phyloP scores from a whole-genome alignment of 2,888 invertebrate species.

The Subacronicta megacephala region DNA sequence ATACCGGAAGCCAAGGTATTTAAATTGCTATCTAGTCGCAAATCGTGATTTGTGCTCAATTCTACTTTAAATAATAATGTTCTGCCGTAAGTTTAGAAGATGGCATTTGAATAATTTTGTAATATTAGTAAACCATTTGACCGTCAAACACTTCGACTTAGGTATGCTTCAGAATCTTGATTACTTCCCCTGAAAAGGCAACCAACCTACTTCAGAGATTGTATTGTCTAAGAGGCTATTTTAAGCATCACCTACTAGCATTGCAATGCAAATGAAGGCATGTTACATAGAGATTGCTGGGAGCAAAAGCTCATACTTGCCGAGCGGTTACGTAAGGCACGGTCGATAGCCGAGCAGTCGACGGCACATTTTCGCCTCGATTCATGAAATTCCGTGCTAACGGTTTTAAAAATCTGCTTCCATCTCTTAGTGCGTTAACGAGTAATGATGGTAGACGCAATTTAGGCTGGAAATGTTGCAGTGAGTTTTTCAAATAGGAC shows the following conservation, averaged over 20 bases:
- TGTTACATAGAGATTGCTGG: conserved; percentile 14
- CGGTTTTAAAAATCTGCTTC: conserved; percentile 43
- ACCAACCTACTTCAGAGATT: not conserved
- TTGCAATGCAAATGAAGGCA: conserved; percentile 53
- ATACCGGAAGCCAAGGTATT: no score
- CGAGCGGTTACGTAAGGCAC: conserved; percentile 55
- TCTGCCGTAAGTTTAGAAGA: no score
- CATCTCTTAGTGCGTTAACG: conserved; percentile 20
- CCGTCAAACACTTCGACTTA: no score
- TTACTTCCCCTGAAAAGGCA: not conserved
- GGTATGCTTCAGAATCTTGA: no score
- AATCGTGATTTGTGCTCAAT: no score
- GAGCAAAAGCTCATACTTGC: conserved; percentile 49
- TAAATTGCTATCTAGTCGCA: no score
- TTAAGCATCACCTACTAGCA: conserved; percentile 20
- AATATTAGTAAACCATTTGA: no score
- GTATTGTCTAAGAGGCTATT: conserved; percentile 12
- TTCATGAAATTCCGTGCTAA: conserved; percentile 45
- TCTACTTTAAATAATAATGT: no score
- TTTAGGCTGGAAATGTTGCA: conserved; percentile 19
- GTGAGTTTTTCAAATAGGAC: not conserved
- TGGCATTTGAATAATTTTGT: no score
- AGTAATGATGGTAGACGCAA: conserved; percentile 13
- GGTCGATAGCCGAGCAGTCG: conserved; percentile 54
- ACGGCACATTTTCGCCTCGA: conserved; percentile 40